Conservation (phyloP, 2,797 vertebrate species). For the Aplochiton taeniatus region DNA sequence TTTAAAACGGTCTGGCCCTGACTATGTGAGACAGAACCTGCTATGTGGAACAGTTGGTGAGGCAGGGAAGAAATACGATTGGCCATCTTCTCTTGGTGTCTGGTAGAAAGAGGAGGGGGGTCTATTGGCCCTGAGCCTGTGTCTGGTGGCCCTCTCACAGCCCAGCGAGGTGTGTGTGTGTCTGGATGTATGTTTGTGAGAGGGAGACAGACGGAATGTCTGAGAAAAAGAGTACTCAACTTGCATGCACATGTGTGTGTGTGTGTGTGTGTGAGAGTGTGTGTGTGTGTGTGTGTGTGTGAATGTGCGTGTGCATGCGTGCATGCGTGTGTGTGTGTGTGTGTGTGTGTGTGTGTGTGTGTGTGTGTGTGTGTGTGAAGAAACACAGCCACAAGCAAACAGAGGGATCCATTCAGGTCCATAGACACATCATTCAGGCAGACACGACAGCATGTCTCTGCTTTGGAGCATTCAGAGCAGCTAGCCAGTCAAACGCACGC, state of each 20-base stretch:
- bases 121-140: slow-evolving; percentile 58
- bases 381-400: slow-evolving; percentile 43
- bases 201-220: too few species aligned
- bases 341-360: slow-evolving; percentile 19
- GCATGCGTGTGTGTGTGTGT: background rate
- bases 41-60: slow-evolving; percentile 51
- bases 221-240: too few species aligned
- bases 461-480: slow-evolving; percentile 57
- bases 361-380: slow-evolving; percentile 3
- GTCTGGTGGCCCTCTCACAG: slow-evolving; percentile 64
- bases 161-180: slow-evolving; percentile 47
- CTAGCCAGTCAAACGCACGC: slow-evolving; percentile 28
- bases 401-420: slow-evolving; percentile 75
- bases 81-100: slow-evolving; percentile 51
- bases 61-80: slow-evolving; percentile 41
- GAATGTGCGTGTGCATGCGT: too few species aligned
- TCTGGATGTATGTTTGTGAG: slow-evolving; percentile 22
- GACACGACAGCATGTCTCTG: slow-evolving; percentile 67
- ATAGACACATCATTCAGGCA: slow-evolving; percentile 75
- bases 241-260: too few species aligned
- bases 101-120: slow-evolving; percentile 26
- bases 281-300: too few species aligned
- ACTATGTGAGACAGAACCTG: slow-evolving; percentile 47
- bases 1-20: slow-evolving; percentile 23
- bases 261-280: too few species aligned